Base-by-base conservation (phyloP, 2,797 vertebrate species). In the Pogonophryne albipinna region DNA sequence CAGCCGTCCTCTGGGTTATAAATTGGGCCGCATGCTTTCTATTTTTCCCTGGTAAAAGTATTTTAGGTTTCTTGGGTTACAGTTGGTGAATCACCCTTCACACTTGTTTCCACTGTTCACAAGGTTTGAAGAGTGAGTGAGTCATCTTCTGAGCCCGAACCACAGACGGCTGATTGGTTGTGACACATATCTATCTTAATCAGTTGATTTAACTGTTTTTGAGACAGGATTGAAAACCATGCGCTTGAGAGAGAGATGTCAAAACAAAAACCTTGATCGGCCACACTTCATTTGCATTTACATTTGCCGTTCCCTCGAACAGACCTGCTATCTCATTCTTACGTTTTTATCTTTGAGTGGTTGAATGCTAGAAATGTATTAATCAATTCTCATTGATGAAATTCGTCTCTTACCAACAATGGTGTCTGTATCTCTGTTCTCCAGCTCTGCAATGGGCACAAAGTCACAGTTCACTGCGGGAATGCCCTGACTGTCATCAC, bases 391-490 rank as follows among this genome's bases (percentile, higher is more conserved):
- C 9, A 45, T 2, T 62, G 20, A 23, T 31, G 0, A 74, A 47
- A 6, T 27, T 34, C 4, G 46, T 64, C 3, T 65, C 97, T 95
- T 84, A 99, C 98, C 98, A 59, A 99, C 86, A 52, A 99, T 92
- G 1, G 96, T 84, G 71, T 99, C 97, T 89, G 96, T 97, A 74
- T 96, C 90, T 11, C 82, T 93, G 77, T 90, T 94, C 90, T 97
- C 96, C 73, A 99, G 92, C 66, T 97, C 95, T 10, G 89, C 92
- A 6, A 99, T 97, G 83, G 96, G 91, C 38, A 96, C 92, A 83
- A 99, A 99, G 66, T 97, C 94, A 79, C 96, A 99, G 85, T 96
- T 95, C 91, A 98, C 69, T 31, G 93, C 91, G 62, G 98, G 98
- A 79, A 99, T 91, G 34, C 94, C 95, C 61, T 84, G 80, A 59